Percentiles rank a stretch among this genome's conserved stretches.
Conservation (phyloP, 2,113 vertebrate species). For the Leucopsar rothschildi region DNA sequence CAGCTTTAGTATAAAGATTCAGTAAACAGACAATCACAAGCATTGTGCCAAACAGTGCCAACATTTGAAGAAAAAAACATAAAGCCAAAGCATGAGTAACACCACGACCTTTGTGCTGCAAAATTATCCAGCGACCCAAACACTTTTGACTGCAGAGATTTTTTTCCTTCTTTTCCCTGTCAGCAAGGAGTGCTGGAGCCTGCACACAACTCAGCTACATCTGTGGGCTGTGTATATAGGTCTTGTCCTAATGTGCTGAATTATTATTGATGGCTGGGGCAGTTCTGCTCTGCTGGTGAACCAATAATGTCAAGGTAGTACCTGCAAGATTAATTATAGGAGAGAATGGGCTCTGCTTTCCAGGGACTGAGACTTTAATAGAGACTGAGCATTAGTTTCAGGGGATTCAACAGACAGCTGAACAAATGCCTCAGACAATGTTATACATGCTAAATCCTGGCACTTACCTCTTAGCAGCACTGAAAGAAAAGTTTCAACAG, state of each 20-base stretch:
- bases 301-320: constrained; percentile 84
- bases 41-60: constrained; percentile 69
- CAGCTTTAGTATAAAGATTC: constrained; percentile 80
- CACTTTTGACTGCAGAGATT: constrained; percentile 48
- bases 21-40: constrained; percentile 78
- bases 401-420: constrained; percentile 76
- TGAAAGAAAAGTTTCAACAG: constrained; percentile 55
- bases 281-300: constrained; percentile 85
- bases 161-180: background rate
- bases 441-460: constrained; percentile 66
- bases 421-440: constrained; percentile 71
- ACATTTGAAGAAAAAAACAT: constrained; percentile 55
- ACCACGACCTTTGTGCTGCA: constrained; percentile 59
- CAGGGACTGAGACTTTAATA: constrained; percentile 76
- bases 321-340: constrained; percentile 84
- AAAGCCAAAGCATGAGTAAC: constrained; percentile 70
- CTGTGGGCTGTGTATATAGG: constrained; percentile 52
- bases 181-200: constrained; percentile 28
- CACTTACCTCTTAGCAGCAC: constrained; percentile 27
- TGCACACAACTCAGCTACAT: constrained; percentile 44
- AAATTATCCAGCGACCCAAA: constrained; percentile 66
- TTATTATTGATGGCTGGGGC: constrained; percentile 82
- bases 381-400: constrained; percentile 80
- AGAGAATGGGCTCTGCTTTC: constrained; percentile 76
- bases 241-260: constrained; percentile 76